Conservation (phyloP, 2,113 vertebrate species). For the Brachyhypopomus occidentalis region DNA sequence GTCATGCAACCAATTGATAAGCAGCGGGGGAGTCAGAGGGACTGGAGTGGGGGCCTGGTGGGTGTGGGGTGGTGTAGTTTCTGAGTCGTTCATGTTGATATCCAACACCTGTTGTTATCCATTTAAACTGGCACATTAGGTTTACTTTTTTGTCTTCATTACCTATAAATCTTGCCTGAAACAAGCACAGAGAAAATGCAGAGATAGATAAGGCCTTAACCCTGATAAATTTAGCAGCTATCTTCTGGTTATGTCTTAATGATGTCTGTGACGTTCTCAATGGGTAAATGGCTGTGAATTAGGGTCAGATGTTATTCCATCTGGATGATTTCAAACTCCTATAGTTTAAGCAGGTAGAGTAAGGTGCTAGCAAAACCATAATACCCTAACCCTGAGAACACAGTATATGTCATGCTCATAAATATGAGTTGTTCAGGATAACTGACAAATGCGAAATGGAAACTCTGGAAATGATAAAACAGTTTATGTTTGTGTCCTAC, state of each 20-base stretch:
- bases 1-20: constrained; percentile 59
- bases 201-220: background rate
- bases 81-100: constrained; percentile 67
- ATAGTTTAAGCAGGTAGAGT: no score
- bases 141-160: constrained; percentile 26
- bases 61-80: background rate
- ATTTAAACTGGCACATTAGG: constrained; percentile 65
- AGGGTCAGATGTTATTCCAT: background rate
- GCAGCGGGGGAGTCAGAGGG: constrained; percentile 52
- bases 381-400: no score
- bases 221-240: background rate
- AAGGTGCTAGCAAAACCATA: no score
- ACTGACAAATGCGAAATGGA: no score
- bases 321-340: background rate
- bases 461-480: background rate
- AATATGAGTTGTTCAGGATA: no score
- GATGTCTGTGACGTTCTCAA: no score
- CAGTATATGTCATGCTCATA: no score
- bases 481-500: background rate
- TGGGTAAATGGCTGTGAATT: no score
- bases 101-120: constrained; percentile 61
- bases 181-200: constrained; percentile 18
- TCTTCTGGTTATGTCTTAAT: no score
- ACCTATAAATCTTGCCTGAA: constrained; percentile 8
- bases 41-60: no score